Evolutionary conservation across 2,113 vertebrate genomes (phyloP).

Genomic region (Apteryx mantelli): DNA sequence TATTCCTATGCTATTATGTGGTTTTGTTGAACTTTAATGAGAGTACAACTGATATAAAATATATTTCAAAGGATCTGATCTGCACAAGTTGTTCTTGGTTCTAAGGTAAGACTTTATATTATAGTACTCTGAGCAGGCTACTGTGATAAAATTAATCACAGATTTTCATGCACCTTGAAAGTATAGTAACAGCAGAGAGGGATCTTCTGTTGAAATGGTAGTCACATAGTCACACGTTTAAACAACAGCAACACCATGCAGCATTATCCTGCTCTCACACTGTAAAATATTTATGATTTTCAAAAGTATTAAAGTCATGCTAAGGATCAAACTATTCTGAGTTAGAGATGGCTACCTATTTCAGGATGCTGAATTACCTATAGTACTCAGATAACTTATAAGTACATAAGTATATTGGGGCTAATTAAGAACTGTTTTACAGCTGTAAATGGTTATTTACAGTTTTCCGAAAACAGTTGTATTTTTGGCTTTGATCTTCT

Average conservation of each 20-base stretch:
- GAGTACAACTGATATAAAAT: background rate
- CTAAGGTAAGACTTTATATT: background rate
- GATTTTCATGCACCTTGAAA: background rate
- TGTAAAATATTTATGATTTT: background rate
- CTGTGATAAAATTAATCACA: background rate
- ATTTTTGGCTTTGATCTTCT: background rate
- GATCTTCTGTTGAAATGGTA: background rate
- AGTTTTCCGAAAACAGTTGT: background rate
- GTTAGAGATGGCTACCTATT: background rate
- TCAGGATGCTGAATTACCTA: background rate
- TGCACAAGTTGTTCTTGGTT: background rate
- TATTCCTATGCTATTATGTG: background rate
- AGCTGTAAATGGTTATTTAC: background rate
- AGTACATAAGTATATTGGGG: background rate
- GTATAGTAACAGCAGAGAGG: background rate
- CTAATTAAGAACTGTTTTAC: background rate
- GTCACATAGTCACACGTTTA: accelerated
- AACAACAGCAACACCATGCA: background rate
- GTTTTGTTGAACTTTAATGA: background rate
- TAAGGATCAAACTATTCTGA: background rate
- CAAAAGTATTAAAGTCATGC: background rate
- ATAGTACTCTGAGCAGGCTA: background rate
- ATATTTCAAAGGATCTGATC: background rate
- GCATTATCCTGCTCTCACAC: background rate
- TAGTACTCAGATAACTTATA: background rate